These are phyloP conservation scores for Acrobeloides nanus DNA, from an alignment of 2,888 invertebrate species.

Conservation along the genomic window DNA sequence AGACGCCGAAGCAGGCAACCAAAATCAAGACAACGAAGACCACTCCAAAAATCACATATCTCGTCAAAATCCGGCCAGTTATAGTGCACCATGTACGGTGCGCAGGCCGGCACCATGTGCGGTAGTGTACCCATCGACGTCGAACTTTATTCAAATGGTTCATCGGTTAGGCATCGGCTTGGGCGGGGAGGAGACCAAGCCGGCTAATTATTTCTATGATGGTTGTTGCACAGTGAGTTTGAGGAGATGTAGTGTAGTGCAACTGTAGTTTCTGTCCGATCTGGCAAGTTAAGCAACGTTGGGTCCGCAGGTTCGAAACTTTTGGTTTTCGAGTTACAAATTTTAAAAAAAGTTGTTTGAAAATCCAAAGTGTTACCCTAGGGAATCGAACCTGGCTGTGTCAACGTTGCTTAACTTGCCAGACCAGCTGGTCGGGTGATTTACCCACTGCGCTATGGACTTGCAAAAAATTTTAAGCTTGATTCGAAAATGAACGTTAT, in stretches of 20 bases:
- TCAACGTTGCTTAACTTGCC: too few relatives aligned
- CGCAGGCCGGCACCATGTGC: slow-evolving; percentile 27
- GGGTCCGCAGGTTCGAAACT: too few relatives aligned
- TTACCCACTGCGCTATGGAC: too few relatives aligned
- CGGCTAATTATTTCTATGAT: slow-evolving; percentile 16
- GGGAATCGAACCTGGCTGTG: too few relatives aligned
- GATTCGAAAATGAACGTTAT: too few relatives aligned
- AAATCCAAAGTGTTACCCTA: too few relatives aligned
- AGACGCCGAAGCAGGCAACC: slow-evolving; percentile 1
- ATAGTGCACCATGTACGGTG: slow-evolving; percentile 23
- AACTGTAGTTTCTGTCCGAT: too few relatives aligned
- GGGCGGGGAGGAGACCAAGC: slow-evolving; percentile 4
- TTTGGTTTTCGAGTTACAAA: too few relatives aligned
- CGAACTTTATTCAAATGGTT: slow-evolving; percentile 35
- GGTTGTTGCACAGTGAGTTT: slow-evolving; percentile 22
- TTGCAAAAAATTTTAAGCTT: too few relatives aligned
- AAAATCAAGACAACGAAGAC: slow-evolving; percentile 5
- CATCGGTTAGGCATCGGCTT: slow-evolving; percentile 15
- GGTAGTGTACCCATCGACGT: slow-evolving; percentile 32
- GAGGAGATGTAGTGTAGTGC: not conserved
- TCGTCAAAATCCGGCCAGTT: slow-evolving; percentile 2
- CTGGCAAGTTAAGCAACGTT: too few relatives aligned
- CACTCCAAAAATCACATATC: slow-evolving; percentile 1
- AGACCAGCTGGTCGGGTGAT: too few relatives aligned
- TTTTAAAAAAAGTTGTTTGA: too few relatives aligned